These are phyloP conservation scores for Antheraea mylitta DNA, from an alignment of 1,140 invertebrate genomes.

Conservation along the genomic window DNA sequence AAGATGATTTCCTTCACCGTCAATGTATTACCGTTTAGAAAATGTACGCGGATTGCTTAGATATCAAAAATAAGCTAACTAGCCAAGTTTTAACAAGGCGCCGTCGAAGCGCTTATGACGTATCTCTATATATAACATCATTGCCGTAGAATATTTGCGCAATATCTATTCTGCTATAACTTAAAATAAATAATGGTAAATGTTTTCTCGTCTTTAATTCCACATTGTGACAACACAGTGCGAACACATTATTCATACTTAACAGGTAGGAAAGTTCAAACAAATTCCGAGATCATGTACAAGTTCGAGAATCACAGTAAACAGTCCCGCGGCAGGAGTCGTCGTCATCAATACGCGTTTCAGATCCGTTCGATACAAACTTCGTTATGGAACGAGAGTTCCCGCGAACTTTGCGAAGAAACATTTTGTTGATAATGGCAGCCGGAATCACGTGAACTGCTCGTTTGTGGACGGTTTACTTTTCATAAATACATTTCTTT, in stretches of 20 bases:
- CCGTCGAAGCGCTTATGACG: too few species aligned
- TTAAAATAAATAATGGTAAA: too few species aligned
- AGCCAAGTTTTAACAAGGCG: too few species aligned
- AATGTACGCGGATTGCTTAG: too few species aligned
- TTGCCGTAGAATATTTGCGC: too few species aligned
- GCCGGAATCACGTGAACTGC: conserved; percentile 7
- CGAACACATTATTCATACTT: neutral
- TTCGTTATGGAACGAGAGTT: conserved; percentile 4
- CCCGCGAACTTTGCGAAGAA: neutral
- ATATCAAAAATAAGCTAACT: too few species aligned
- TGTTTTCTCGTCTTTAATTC: neutral
- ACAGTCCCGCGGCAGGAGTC: conserved; percentile 1
- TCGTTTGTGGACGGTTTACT: conserved; percentile 9
- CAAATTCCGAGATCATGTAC: neutral
- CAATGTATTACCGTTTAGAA: too few species aligned
- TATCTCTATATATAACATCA: too few species aligned
- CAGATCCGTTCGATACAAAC: conserved; percentile 8
- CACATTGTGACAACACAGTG: neutral
- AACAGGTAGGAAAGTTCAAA: neutral
- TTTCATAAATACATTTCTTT: neutral
- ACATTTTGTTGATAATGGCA: conserved; percentile 8
- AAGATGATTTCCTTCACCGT: too few species aligned
- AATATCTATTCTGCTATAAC: too few species aligned
- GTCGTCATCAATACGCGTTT: conserved; percentile 9
- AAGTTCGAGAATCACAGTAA: neutral